Base-by-base conservation (phyloP, 1,140 invertebrate species). In the Harpegnathos saltator region DNA sequence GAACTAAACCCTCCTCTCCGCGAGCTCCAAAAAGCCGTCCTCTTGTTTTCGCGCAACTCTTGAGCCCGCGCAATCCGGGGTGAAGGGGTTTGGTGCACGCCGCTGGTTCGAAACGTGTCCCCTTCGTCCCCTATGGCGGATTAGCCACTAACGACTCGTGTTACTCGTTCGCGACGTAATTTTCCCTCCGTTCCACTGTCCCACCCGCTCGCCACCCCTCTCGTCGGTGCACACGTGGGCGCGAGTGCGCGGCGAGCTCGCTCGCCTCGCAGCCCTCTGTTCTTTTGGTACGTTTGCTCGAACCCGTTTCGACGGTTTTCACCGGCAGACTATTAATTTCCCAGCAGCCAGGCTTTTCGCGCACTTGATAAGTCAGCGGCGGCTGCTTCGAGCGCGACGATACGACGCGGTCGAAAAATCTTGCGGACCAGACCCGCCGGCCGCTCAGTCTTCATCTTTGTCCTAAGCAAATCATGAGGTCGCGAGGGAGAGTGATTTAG, bases 61-160 rank as follows among this genome's bases (percentile, higher is more conserved):
- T 91, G 86, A 91, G 75, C 86, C 61, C 84, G 29, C 58, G 59
- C 78, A 56, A 61, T 56, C 71, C 22, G 54, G 50, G 17, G 44
- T 56, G 56, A 33, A 33, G 29, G 29, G 73, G 75, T 50, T 71
- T 59, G 52, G 29, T 33, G 61, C 66, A n/a, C 61, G 15, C 52
- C 61, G 24, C 44, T n/a, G 33, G 59, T 83, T 61, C 59, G 63
- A 86, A 59, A 56, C 54, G 54, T 59, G 68, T 73, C 73, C 77
- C 80, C 78, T 71, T 50, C 83, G 44, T 82, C 33, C 74, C 84
- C 86, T 85, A 89, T 87, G 71, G 65, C 80, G 90, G 91, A 93
- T 92, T 91, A 92, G 91, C 90, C 90, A 86, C 90, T 93, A 92
- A 92, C 92, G 91, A 91, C 88, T 92, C 89, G 90, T 91, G 91